Evolutionary conservation across 2,113 vertebrate genomes (phyloP).

Genomic region (Syrrhaptes paradoxus): DNA sequence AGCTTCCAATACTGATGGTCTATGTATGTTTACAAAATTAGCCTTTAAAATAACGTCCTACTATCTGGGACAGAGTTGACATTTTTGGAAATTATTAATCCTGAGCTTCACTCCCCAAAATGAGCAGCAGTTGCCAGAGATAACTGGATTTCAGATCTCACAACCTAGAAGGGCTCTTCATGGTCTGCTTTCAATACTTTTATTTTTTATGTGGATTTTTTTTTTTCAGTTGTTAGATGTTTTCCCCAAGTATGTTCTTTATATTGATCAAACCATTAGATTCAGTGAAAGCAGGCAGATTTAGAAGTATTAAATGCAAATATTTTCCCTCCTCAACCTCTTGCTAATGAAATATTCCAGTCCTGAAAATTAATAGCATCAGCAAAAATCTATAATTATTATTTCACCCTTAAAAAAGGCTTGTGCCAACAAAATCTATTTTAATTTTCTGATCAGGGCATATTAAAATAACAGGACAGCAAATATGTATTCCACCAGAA

Average conservation of each 20-base stretch:
- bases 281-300: conserved; percentile 1
- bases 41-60: background rate
- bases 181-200: background rate
- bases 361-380: conserved; percentile 27
- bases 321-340: background rate
- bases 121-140: background rate
- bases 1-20: background rate
- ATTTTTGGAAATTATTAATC: background rate
- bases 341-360: conserved; percentile 29
- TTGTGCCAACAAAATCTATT: conserved; percentile 32
- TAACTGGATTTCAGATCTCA: background rate
- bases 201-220: background rate
- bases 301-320: conserved; percentile 27
- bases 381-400: conserved; percentile 39
- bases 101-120: background rate
- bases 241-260: background rate
- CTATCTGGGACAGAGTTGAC: background rate
- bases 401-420: background rate
- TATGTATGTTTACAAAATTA: background rate
- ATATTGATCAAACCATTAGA: background rate
- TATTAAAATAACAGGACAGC: conserved; percentile 38
- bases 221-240: background rate
- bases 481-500: conserved; percentile 24
- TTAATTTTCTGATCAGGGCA: conserved; percentile 36
- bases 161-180: background rate